Percentiles rank a stretch among this genome's conserved stretches.
Evolutionary conservation across 2,888 invertebrate genomes (phyloP).

Genomic region (Chelonus formosanus): DNA sequence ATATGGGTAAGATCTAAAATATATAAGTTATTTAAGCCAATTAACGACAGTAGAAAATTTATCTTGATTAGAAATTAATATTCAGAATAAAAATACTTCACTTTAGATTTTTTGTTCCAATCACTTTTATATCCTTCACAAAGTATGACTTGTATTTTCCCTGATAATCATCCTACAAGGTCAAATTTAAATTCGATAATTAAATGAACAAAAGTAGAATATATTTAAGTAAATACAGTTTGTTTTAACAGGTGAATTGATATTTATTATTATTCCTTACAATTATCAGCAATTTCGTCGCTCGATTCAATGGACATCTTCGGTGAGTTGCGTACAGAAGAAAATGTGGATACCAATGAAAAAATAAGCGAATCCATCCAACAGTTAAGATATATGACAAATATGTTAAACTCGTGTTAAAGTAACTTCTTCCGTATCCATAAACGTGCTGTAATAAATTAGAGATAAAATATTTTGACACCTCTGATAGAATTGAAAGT

Average conservation of each 20-base stretch:
- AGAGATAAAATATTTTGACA: constrained; percentile 4
- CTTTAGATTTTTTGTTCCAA: constrained; percentile 59
- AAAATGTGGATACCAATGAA: constrained; percentile 72
- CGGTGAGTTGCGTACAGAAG: constrained; percentile 68
- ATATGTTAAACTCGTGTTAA: constrained; percentile 62
- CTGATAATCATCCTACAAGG: constrained; percentile 66
- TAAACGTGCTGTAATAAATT: constrained; percentile 65
- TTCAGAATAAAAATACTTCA: constrained; percentile 32
- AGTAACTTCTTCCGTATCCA: constrained; percentile 65
- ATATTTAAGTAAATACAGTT: no score
- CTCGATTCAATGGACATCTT: constrained; percentile 65
- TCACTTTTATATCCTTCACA: constrained; percentile 64
- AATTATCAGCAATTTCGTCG: constrained; percentile 68
- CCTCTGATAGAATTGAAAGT: no score
- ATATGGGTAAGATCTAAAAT: no score
- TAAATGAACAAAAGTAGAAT: not conserved
- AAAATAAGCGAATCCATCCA: constrained; percentile 69
- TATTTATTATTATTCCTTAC: constrained; percentile 58
- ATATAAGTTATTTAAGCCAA: no score
- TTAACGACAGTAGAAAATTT: no score
- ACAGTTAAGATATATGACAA: constrained; percentile 66
- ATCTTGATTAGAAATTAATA: no score
- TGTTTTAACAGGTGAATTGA: no score
- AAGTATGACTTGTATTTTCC: constrained; percentile 67
- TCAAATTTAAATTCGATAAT: constrained; percentile 8